phyloP scores from a whole-genome alignment of 2,888 invertebrate genomes.

The Drosophila multiciliata region DNA sequence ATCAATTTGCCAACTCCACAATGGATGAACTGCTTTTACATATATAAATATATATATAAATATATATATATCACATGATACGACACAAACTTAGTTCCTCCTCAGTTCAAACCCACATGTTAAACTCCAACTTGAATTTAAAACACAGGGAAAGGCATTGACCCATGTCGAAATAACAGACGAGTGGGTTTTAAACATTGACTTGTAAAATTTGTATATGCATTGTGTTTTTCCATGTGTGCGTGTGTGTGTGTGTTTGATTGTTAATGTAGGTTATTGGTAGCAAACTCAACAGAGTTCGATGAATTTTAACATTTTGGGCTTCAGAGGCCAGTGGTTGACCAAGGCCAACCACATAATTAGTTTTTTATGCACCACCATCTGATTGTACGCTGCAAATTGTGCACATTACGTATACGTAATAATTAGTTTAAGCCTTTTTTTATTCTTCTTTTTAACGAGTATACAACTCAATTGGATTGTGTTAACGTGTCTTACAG shows the following conservation, averaged over 20 bases:
- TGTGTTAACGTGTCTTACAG: not conserved
- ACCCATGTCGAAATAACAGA: conserved; percentile 41
- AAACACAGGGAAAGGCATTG: conserved; percentile 40
- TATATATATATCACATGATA: conserved; percentile 3
- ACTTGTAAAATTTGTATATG: not conserved
- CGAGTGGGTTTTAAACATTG: conserved; percentile 4
- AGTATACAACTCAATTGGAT: not conserved
- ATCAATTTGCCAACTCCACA: conserved; percentile 37
- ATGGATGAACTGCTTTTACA: not conserved
- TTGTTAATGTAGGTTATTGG: conserved; percentile 47
- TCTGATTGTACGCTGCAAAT: not conserved
- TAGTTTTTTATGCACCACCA: conserved; percentile 38
- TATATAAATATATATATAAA: not conserved
- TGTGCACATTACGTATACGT: conserved; percentile 42
- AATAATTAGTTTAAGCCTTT: conserved; percentile 16
- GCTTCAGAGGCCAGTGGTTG: conserved; percentile 35
- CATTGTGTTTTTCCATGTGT: conserved; percentile 1
- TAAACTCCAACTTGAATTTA: conserved; percentile 9
- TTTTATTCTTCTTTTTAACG: conserved; percentile 2
- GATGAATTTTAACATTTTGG: conserved; percentile 67
- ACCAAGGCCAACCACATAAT: conserved; percentile 74
- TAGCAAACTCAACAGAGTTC: conserved; percentile 58
- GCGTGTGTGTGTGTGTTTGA: conserved; percentile 19
- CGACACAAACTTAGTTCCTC: not conserved
- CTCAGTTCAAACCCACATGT: conserved; percentile 27